A percentile compares a stretch with the other conserved stretches of the same genome.
Conservation (phyloP, 2,797 vertebrate species). For the Pogonophryne albipinna region DNA sequence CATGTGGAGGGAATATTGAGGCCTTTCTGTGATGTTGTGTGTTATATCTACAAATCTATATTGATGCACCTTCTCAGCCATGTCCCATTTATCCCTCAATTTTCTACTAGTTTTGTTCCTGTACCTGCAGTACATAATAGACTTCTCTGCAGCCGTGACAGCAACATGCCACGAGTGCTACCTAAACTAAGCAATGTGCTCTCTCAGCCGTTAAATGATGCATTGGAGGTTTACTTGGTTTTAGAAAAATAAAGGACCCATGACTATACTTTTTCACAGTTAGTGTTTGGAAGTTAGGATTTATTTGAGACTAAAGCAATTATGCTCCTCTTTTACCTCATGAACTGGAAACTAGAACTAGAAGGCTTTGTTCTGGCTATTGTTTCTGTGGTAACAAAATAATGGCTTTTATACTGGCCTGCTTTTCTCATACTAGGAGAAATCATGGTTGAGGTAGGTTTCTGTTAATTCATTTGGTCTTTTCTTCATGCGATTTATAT, state of each 20-base stretch:
- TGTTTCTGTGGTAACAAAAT: conserved; percentile 67
- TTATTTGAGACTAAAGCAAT: conserved; percentile 72
- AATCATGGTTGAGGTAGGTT: conserved; percentile 53
- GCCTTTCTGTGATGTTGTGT: conserved; percentile 21
- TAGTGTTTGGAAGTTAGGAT: conserved; percentile 62
- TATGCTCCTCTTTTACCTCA: conserved; percentile 69
- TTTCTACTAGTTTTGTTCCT: conserved; percentile 41
- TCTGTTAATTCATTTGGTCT: conserved; percentile 48
- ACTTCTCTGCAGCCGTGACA: conserved; percentile 67
- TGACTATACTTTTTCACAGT: conserved; percentile 53
- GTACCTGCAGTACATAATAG: conserved; percentile 64
- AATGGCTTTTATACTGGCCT: conserved; percentile 67
- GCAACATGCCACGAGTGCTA: conserved; percentile 66
- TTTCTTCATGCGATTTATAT: conserved; percentile 61
- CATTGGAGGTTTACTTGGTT: conserved; percentile 54
- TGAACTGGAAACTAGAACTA: conserved; percentile 56
- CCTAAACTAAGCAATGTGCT: conserved; percentile 73
- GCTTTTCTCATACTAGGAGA: conserved; percentile 53
- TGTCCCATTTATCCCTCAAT: conserved; percentile 62
- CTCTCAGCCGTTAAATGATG: conserved; percentile 78
- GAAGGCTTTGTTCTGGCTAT: conserved; percentile 60
- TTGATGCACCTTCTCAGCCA: conserved; percentile 28
- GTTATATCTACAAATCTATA: conserved; percentile 41
- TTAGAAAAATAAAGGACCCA: conserved; percentile 59
- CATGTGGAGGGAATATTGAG: conserved; percentile 13